phyloP scores from a whole-genome alignment of 2,888 invertebrate genomes.

The Rhopalosiphum nymphaeae region DNA sequence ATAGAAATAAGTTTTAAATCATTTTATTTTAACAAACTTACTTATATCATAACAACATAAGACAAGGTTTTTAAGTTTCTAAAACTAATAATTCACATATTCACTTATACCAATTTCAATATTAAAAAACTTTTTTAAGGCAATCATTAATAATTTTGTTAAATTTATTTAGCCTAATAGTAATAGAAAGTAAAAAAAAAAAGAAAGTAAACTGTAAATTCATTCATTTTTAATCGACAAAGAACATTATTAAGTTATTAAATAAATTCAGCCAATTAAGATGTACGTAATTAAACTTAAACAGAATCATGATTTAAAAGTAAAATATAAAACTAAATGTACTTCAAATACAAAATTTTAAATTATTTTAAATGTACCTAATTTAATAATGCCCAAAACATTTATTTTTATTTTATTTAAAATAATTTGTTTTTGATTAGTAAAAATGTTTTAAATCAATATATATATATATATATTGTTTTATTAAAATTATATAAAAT shows the following conservation, averaged over 20 bases:
- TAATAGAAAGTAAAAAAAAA: background rate
- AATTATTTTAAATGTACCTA: background rate
- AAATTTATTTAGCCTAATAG: background rate
- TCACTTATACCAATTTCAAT: background rate
- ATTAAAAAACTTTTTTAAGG: background rate
- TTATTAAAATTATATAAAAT: background rate
- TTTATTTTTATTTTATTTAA: background rate
- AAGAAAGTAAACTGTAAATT: background rate
- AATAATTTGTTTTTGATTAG: background rate
- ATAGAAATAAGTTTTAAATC: background rate
- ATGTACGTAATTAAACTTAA: background rate
- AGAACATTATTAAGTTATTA: background rate
- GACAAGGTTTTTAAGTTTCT: background rate
- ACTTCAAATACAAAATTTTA: background rate
- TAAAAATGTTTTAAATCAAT: no score
- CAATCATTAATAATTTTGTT: background rate
- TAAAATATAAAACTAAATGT: background rate
- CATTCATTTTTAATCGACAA: background rate
- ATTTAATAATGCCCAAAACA: background rate
- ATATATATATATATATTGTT: background rate
- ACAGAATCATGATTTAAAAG: background rate
- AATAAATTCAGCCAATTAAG: background rate
- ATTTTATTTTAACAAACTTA: background rate
- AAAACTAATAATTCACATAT: background rate
- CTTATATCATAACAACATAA: background rate